phyloP scores from a whole-genome alignment of 2,113 vertebrate genomes.

The Gallinago jamesoni region DNA sequence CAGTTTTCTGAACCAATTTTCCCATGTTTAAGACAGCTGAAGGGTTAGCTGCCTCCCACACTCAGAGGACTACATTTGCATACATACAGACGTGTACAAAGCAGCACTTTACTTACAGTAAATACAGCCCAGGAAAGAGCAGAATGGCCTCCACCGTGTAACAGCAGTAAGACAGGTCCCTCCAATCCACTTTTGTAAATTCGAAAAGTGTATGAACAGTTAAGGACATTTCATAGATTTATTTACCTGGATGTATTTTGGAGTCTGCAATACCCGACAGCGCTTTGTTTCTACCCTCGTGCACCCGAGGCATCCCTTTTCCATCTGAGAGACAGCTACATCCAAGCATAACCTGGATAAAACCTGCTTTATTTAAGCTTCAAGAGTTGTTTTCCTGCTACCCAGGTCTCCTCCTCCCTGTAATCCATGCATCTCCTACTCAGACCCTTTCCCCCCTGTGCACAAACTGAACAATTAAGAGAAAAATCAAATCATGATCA shows the following conservation, averaged over 20 bases:
- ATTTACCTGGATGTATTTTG: too few relatives aligned
- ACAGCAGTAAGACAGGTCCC: slow-evolving; percentile 90
- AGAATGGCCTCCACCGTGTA: slow-evolving; percentile 97
- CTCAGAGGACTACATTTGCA: neutral
- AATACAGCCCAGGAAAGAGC: slow-evolving; percentile 99
- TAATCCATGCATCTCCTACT: neutral
- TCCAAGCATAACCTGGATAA: neutral
- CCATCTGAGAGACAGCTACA: neutral
- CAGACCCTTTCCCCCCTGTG: accelerated
- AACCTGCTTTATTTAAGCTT: neutral
- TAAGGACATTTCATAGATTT: slow-evolving; percentile 70
- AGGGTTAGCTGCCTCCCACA: neutral
- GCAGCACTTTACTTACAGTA: slow-evolving; percentile 81
- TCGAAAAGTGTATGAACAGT: slow-evolving; percentile 94
- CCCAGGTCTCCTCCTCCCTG: neutral
- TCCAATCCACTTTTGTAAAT: slow-evolving; percentile 92
- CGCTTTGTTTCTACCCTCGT: neutral
- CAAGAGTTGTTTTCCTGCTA: neutral
- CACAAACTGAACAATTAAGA: neutral
- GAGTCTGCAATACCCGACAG: neutral
- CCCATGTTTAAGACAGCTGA: neutral
- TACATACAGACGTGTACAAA: neutral
- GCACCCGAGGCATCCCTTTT: neutral
- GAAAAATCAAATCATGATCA: neutral
- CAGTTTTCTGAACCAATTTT: neutral